Evolutionary conservation across 2,113 vertebrate species (phyloP).

Genomic region (Pyrgilauda ruficollis): DNA sequence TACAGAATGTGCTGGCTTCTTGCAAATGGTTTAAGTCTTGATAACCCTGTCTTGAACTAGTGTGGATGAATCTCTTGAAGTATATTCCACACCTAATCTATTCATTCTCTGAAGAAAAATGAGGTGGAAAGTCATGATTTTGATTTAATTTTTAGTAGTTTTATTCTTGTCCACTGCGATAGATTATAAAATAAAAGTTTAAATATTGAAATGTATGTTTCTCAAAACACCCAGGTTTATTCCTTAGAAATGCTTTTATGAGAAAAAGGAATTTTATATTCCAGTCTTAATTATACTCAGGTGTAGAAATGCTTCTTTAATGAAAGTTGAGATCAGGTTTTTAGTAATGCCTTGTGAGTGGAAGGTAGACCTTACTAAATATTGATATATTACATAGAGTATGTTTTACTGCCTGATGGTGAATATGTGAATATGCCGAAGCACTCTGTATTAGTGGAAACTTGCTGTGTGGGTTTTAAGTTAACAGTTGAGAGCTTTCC

Average conservation of each 20-base stretch:
- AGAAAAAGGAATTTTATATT: neutral
- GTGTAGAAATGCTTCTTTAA: neutral
- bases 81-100: neutral
- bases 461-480: neutral
- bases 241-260: neutral
- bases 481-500: neutral
- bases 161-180: neutral
- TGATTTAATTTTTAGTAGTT: neutral
- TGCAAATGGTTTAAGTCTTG: neutral
- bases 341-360: neutral
- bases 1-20: neutral
- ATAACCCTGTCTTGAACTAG: neutral
- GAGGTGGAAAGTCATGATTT: neutral
- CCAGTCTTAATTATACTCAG: neutral
- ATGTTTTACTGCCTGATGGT: neutral
- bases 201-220: neutral
- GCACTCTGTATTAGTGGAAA: neutral
- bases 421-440: neutral
- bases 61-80: neutral
- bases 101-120: neutral
- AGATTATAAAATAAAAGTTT: neutral
- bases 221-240: neutral
- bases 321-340: neutral
- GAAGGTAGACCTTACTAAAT: neutral
- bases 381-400: neutral